These are phyloP conservation scores for Tinea pellionella DNA, from an alignment of 2,888 invertebrate species.

Conservation along the genomic window DNA sequence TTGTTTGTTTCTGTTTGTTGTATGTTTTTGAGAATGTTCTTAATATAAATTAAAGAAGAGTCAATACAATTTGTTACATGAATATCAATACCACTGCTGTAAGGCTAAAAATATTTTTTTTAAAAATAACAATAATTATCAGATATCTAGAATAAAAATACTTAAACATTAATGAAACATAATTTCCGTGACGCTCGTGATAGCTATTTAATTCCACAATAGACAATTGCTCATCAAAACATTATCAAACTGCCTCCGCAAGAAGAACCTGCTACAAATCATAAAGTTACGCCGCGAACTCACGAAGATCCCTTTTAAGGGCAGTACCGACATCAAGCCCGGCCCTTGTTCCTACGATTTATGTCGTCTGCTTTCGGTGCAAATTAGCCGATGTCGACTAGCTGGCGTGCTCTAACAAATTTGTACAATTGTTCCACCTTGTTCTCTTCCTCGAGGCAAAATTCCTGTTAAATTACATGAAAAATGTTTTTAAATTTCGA, in stretches of 20 bases:
- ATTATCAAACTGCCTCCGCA: background rate
- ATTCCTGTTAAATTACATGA: background rate
- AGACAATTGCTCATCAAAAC: background rate
- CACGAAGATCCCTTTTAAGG: conserved; percentile 60
- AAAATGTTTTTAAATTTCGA: background rate
- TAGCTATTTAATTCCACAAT: background rate
- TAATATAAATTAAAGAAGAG: no score
- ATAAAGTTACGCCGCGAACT: conserved; percentile 47
- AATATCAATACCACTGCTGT: no score
- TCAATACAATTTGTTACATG: no score
- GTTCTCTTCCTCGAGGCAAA: background rate
- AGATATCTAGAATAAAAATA: no score
- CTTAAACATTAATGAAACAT: background rate
- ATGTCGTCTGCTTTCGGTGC: conserved; percentile 55
- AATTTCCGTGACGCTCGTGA: background rate
- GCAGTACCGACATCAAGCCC: conserved; percentile 36
- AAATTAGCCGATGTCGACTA: conserved; percentile 53
- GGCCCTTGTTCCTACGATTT: conserved; percentile 53
- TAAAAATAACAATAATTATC: no score
- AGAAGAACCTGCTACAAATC: conserved; percentile 41
- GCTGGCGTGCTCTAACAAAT: conserved; percentile 57
- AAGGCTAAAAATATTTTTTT: no score
- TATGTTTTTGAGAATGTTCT: no score
- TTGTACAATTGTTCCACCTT: conserved; percentile 24
- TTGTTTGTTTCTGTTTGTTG: no score